Percentiles rank a stretch among this genome's conserved stretches.
These are phyloP conservation scores for Amphiprion clarkii DNA, from an alignment of 2,797 vertebrate genomes.

Conservation along the genomic window DNA sequence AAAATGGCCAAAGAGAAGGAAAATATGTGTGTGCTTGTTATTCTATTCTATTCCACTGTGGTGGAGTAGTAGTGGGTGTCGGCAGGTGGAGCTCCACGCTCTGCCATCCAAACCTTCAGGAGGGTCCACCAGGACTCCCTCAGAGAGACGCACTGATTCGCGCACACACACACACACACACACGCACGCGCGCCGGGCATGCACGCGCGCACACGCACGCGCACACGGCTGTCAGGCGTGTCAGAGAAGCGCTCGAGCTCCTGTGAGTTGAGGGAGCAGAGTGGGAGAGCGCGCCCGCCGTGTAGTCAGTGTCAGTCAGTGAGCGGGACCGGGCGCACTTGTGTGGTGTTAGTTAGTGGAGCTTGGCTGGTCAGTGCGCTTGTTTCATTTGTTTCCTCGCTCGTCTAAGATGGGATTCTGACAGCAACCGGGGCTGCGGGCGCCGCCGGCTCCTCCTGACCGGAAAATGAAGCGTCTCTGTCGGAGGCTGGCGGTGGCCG, in stretches of 20 bases:
- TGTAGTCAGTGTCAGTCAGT: conserved; percentile 8
- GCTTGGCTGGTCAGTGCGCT: not conserved
- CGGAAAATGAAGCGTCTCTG: conserved; percentile 77
- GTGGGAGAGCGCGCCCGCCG: conserved; percentile 19
- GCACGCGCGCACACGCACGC: not conserved
- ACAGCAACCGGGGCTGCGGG: conserved; percentile 59
- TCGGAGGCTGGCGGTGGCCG: conserved; percentile 77
- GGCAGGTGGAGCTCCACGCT: conserved; percentile 70
- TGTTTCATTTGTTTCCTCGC: conserved; percentile 1
- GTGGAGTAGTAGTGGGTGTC: conserved; percentile 33
- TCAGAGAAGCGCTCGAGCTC: conserved; percentile 57
- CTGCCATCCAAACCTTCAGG: conserved; percentile 37
- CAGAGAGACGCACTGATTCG: conserved; percentile 13
- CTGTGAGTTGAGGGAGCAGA: conserved; percentile 48
- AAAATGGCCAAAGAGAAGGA: too few species aligned
- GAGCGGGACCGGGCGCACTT: conserved; percentile 29
- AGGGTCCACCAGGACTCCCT: conserved; percentile 58
- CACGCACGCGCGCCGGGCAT: not conserved
- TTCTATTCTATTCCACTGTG: not conserved
- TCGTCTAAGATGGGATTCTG: conserved; percentile 53
- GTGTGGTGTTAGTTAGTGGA: not conserved
- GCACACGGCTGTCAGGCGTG: conserved; percentile 56
- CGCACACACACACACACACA: not conserved
- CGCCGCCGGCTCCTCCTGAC: conserved; percentile 71
- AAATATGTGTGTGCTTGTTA: not conserved